These are phyloP conservation scores for Silurus lanzhouensis DNA, from an alignment of 2,797 vertebrate species.

Conservation along the genomic window DNA sequence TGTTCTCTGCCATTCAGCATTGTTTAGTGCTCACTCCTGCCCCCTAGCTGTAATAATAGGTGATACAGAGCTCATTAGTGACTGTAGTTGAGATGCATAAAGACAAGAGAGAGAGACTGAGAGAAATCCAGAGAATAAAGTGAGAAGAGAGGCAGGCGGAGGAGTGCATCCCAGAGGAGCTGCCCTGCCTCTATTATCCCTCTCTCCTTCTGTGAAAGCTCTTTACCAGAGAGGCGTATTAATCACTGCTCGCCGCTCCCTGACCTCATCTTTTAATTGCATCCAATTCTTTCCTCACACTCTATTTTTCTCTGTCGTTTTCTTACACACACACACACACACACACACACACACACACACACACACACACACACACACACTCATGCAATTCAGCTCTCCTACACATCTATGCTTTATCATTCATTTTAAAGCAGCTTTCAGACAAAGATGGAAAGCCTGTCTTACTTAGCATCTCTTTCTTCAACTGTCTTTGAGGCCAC, in stretches of 20 bases:
- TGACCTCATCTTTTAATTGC: slow-evolving; percentile 68
- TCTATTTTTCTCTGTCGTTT: slow-evolving; percentile 35
- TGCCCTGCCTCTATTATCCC: slow-evolving; percentile 55
- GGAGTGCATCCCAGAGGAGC: slow-evolving; percentile 46
- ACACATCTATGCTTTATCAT: neutral
- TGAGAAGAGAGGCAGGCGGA: slow-evolving; percentile 21
- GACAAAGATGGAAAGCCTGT: neutral
- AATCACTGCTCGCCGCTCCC: slow-evolving; percentile 57
- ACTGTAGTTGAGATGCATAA: neutral
- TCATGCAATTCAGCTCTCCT: neutral
- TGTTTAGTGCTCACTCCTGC: slow-evolving; percentile 14
- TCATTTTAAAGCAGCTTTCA: neutral
- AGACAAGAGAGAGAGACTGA: slow-evolving; percentile 29
- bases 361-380: slow-evolving; percentile 9
- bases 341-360: slow-evolving; percentile 15
- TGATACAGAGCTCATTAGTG: slow-evolving; percentile 34
- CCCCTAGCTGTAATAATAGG: slow-evolving; percentile 44
- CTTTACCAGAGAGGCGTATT: slow-evolving; percentile 58
- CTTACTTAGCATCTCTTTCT: neutral
- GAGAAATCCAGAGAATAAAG: slow-evolving; percentile 31
- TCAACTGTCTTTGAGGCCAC: neutral
- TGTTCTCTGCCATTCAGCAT: neutral
- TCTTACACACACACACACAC: slow-evolving; percentile 15
- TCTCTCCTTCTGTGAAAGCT: slow-evolving; percentile 50
- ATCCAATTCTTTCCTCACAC: slow-evolving; percentile 53